These are phyloP conservation scores for Standfussiana lucernea DNA, from an alignment of 2,888 invertebrate genomes.

Conservation along the genomic window DNA sequence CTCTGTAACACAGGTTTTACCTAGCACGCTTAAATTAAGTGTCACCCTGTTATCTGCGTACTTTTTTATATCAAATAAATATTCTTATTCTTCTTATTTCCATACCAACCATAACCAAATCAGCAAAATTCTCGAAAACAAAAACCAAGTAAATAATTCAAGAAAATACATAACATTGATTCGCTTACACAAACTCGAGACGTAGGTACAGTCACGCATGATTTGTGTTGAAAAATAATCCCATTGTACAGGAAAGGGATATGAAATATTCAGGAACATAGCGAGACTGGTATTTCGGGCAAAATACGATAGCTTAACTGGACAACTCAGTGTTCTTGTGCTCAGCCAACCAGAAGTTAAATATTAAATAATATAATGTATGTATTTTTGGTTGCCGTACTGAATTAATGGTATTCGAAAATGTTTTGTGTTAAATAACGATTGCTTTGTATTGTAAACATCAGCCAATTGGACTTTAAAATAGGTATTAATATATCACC, in stretches of 20 bases:
- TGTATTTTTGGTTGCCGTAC: slow-evolving; percentile 3
- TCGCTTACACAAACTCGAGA: slow-evolving; percentile 35
- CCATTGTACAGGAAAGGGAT: slow-evolving; percentile 65
- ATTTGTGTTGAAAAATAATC: slow-evolving; percentile 72
- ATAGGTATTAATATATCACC: too few relatives aligned
- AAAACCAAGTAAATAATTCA: slow-evolving; percentile 13
- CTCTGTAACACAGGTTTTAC: too few relatives aligned
- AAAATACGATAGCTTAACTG: slow-evolving; percentile 67
- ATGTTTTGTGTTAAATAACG: slow-evolving; percentile 1
- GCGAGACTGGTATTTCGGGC: slow-evolving; percentile 69
- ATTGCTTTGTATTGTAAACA: too few relatives aligned
- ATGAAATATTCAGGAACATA: slow-evolving; percentile 73
- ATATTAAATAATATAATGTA: slow-evolving; percentile 4
- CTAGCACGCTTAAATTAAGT: too few relatives aligned
- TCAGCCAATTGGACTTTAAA: too few relatives aligned
- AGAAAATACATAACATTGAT: slow-evolving; percentile 33
- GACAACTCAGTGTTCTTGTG: slow-evolving; percentile 39
- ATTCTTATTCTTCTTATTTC: too few relatives aligned
- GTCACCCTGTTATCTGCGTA: too few relatives aligned
- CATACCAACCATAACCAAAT: background rate
- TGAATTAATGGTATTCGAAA: slow-evolving; percentile 8
- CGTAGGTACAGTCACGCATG: slow-evolving; percentile 58
- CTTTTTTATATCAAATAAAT: too few relatives aligned
- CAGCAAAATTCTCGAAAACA: background rate
- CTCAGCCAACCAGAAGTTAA: slow-evolving; percentile 33